Percentiles rank a stretch among this genome's conserved stretches.
Conservation (phyloP, 2,888 invertebrate genomes). For the Muschampia plurimacula region DNA sequence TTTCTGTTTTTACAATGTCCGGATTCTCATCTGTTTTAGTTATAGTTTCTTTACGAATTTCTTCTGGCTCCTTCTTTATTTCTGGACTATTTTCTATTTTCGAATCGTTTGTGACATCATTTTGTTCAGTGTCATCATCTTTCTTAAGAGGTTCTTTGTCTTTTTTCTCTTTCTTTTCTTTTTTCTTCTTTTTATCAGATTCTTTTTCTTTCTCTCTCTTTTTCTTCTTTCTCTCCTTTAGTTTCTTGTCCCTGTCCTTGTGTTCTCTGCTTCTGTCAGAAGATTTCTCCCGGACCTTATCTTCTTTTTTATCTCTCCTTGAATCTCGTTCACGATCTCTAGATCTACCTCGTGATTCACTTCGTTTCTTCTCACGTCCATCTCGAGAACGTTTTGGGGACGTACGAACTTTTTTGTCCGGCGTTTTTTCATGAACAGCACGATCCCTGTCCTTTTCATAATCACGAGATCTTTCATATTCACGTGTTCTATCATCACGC, state of each 20-base stretch:
- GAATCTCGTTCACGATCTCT: constrained; percentile 82
- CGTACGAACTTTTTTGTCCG: constrained; percentile 69
- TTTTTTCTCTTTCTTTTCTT: constrained; percentile 84
- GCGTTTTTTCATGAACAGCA: constrained; percentile 69
- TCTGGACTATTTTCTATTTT: constrained; percentile 19
- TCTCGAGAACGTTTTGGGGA: constrained; percentile 77
- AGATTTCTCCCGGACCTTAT: constrained; percentile 72
- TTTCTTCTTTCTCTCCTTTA: constrained; percentile 72
- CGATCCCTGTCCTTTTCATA: constrained; percentile 74
- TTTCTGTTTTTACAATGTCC: constrained; percentile 47
- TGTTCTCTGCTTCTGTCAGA: constrained; percentile 81
- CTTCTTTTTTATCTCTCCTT: constrained; percentile 83
- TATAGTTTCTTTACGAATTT: constrained; percentile 41
- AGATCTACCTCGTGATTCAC: constrained; percentile 77
- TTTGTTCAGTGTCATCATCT: constrained; percentile 45
- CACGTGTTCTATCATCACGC: constrained; percentile 64
- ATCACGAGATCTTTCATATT: constrained; percentile 64
- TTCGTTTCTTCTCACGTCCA: constrained; percentile 71
- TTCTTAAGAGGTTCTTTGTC: constrained; percentile 66
- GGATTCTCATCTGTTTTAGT: constrained; percentile 46
- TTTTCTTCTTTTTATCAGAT: constrained; percentile 80
- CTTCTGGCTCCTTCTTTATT: constrained; percentile 43
- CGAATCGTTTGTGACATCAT: constrained; percentile 36
- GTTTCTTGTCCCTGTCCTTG: constrained; percentile 85
- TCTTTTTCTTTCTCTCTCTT: constrained; percentile 84